Base-by-base conservation (phyloP, 1,140 invertebrate genomes). In the Notospermus geniculatus region DNA sequence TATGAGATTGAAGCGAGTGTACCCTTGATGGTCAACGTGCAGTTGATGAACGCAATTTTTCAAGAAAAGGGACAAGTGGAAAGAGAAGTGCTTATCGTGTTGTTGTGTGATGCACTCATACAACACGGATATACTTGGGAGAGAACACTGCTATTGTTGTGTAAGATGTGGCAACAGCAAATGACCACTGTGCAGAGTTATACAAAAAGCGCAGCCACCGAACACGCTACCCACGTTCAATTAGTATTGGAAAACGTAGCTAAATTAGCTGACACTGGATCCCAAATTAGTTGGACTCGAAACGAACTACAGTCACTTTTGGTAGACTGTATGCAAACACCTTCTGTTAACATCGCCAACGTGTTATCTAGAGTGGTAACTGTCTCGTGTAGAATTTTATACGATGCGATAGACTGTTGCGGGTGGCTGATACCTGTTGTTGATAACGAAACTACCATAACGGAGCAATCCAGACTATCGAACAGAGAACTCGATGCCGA, bases 141-240 rank as follows among this genome's bases (percentile, higher is more conserved):
- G n/a, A 5, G 46, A 7, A n/a, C n/a, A 9, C n/a, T 50, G 46
- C 9, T 27, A 23, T 5, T 27, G n/a, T n/a, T 50, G n/a, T 4
- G n/a, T 19, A 50, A 50, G n/a, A 50, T 27, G n/a, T 50, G 46
- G 46, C 46, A 50, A 50, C 19, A 19, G n/a, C 5, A 50, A 50
- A 50, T 50, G 5, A 50, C 46, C n/a, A 50, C n/a, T 5, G n/a
- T n/a, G 4, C 19, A 50, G n/a, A n/a, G n/a, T 4, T 50, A 50
- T 27, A 50, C 4, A 5, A n/a, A 5, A 23, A 7, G 9, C 4
- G 25, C n/a, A n/a, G 46, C 46, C 19, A 27, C n/a, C n/a, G n/a
- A 50, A 7, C 46, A 50, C 46, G 46, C 19, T n/a, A n/a, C n/a
- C 9, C 25, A 50, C 46, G 25, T 50, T 7, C 46, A 50, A n/a